phyloP scores from a whole-genome alignment of 2,113 vertebrate species.

The Noctilio leporinus region DNA sequence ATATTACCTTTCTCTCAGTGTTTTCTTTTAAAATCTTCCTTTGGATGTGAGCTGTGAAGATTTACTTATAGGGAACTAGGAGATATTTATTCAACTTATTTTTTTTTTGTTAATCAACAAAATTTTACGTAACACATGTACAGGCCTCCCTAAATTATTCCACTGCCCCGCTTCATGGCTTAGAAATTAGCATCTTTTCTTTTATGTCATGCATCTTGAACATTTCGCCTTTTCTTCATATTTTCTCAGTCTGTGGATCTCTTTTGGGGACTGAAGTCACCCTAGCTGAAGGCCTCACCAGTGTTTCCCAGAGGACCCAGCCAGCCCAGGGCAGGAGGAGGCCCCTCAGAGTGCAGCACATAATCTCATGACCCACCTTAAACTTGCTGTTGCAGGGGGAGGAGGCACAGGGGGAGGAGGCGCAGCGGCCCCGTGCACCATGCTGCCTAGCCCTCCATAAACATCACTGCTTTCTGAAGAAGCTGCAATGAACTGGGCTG shows the following conservation, averaged over 20 bases:
- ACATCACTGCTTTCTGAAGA: conserved; percentile 24
- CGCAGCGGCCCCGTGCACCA: not conserved
- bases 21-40: not conserved
- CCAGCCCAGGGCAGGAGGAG: not conserved
- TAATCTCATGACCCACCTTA: not conserved
- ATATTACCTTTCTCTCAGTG: not conserved
- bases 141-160: not conserved
- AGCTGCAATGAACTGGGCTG: not conserved
- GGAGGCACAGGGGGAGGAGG: not conserved
- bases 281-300: conserved; percentile 21
- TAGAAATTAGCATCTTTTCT: conserved; percentile 7
- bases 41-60: not conserved
- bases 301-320: conserved; percentile 32
- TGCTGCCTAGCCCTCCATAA: not conserved
- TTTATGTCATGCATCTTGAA: not conserved
- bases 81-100: conserved; percentile 22
- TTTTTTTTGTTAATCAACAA: conserved; percentile 30
- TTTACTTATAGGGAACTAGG: not conserved
- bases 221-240: conserved; percentile 45
- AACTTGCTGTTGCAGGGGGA: not conserved
- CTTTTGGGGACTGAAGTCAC: conserved; percentile 35
- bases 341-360: not conserved
- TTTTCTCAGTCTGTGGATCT: conserved; percentile 56
- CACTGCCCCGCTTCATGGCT: not conserved
- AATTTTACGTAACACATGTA: not conserved